These are phyloP conservation scores for Pseudeuparius sepicola DNA, from an alignment of 2,888 invertebrate species.

Conservation along the genomic window DNA sequence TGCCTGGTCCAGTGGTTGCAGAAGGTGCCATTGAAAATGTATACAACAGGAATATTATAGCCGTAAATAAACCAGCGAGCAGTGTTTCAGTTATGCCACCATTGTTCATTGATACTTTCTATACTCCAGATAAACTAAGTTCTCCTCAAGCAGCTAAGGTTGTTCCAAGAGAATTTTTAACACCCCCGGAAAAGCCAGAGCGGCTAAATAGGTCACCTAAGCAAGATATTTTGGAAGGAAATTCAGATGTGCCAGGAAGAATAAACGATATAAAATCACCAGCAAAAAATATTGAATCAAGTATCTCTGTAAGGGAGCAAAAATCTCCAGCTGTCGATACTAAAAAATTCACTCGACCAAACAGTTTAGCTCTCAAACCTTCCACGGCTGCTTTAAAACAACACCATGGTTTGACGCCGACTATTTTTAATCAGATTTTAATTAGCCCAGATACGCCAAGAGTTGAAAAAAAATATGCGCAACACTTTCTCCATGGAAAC, in stretches of 20 bases:
- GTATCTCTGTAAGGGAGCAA: too few relatives aligned
- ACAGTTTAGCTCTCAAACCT: constrained; percentile 73
- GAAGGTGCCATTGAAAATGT: constrained; percentile 28
- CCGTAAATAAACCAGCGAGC: too few relatives aligned
- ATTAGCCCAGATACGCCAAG: constrained; percentile 88
- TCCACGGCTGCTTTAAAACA: constrained; percentile 73
- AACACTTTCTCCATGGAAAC: constrained; percentile 81
- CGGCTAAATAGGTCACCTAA: too few relatives aligned
- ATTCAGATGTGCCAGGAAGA: too few relatives aligned
- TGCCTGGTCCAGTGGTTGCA: constrained; percentile 64
- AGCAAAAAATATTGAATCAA: too few relatives aligned
- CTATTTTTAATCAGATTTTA: constrained; percentile 70
- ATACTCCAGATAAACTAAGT: too few relatives aligned
- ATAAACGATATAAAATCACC: too few relatives aligned
- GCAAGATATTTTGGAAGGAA: too few relatives aligned
- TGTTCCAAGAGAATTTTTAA: too few relatives aligned
- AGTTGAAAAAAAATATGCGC: constrained; percentile 80
- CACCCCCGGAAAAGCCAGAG: too few relatives aligned
- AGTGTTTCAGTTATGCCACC: too few relatives aligned
- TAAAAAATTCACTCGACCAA: constrained; percentile 69
- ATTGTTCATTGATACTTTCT: too few relatives aligned
- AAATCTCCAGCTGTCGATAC: constrained; percentile 29
- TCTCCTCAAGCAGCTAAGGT: constrained; percentile 15
- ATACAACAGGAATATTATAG: constrained; percentile 22
- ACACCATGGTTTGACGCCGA: constrained; percentile 73